Evolutionary conservation across 2,797 vertebrate species (phyloP).

Genomic region (Paratrypauchen microcephalus): DNA sequence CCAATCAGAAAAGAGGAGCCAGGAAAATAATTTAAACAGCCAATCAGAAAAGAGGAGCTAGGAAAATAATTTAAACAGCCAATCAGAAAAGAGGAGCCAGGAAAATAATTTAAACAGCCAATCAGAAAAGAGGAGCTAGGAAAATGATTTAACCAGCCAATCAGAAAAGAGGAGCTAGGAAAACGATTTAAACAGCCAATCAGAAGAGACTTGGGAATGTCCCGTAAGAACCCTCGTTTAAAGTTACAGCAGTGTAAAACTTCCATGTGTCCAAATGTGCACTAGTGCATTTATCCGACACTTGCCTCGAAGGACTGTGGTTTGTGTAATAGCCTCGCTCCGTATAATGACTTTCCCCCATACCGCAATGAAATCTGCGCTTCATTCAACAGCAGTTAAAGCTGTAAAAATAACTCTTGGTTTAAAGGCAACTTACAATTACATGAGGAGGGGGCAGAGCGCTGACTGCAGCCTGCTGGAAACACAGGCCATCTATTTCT

Average conservation of each 20-base stretch:
- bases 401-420: conserved; percentile 68
- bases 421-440: conserved; percentile 66
- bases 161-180: conserved; percentile 15
- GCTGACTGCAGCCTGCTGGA: conserved; percentile 22
- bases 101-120: conserved; percentile 23
- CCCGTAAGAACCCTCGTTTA: conserved; percentile 34
- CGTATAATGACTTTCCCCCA: conserved; percentile 30
- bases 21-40: conserved; percentile 5
- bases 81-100: conserved; percentile 26
- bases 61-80: conserved; percentile 14
- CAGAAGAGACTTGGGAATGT: conserved; percentile 13
- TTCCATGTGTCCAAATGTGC: background rate
- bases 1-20: conserved; percentile 36
- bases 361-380: conserved; percentile 52
- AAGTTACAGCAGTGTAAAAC: conserved; percentile 48
- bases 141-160: conserved; percentile 22
- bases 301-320: background rate
- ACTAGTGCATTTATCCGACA: conserved; percentile 2
- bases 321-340: background rate
- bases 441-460: conserved; percentile 56
- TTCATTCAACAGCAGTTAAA: conserved; percentile 58
- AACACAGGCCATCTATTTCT: conserved; percentile 16
- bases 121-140: conserved; percentile 17
- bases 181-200: conserved; percentile 32
- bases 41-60: conserved; percentile 31